Evolutionary conservation across 2,888 invertebrate species (phyloP), one percentile per base, ranked within the genome.

Genomic region (Prosapia bicincta): DNA sequence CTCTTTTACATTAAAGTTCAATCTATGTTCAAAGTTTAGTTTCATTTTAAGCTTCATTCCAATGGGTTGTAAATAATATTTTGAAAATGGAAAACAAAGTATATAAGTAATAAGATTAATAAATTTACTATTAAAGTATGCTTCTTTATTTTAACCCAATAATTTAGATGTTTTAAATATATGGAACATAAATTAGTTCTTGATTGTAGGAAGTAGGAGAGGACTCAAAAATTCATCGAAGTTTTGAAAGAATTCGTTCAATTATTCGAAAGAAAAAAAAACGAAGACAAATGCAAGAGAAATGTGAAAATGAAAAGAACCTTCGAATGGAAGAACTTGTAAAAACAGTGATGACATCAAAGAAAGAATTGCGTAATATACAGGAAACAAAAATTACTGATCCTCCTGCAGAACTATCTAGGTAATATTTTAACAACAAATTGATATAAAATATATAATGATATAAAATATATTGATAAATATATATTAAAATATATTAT

Each of bases 231-330:
- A 86, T 95, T 84, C 94, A 94, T 38, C 90, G 92, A 84, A 95
- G 95, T 85, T 94, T 95, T 85, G 94, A 95, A 85, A 90, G 95
- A 80, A 92, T 95, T 81, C 89, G 94, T 79, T 93, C 94, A 81
- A 90, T 95, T 83, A 92, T 95, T 81, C 88, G 92, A 81, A 93
- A 92, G 85, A 93, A 83, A 89, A 70, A 75, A 54, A 72, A 78
- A 73, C 76, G 77, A 69, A 70, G 90, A 81, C 86, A 87, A 81
- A 86, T 87, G 65, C 89, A 89, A 80, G 88, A 89, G 79, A 88
- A 88, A 85, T 86, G 86, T 43, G 92, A 93, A 85, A 92, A 91
- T 84, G 92, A 93, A 84, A 91, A 91, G 84, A 93, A 92, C 85
- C 89, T 92, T 80, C 91, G 92, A 82, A 88, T 95, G 84, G 94